Evolutionary conservation across 2,888 invertebrate species (phyloP), one percentile per base, ranked within the genome.

Genomic region (Melanotus villosus): DNA sequence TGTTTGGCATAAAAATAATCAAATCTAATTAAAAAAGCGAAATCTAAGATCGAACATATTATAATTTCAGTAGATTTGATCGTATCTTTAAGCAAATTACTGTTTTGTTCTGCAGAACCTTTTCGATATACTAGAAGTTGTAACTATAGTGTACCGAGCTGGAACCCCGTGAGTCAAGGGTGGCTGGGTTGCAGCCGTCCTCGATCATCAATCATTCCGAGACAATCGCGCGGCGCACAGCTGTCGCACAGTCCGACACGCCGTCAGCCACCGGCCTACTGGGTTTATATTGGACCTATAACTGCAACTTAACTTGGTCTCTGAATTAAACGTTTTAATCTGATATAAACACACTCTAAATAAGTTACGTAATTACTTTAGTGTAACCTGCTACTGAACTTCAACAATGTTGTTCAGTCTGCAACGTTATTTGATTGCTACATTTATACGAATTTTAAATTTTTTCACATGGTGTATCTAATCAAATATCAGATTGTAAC

Each of bases 151-250:
- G 81, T 80, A 80, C 78, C 80, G 78, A 76, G 80, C 77, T 80
- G 80, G 80, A 82, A 80, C 81, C 81, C 81, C 72, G 81, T 79
- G 83, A 81, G 80, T 82, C 81, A 81, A 82, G 82, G 82, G 82
- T 82, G 81, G 81, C 79, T 79, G 79, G 78, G 80, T 79, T 65
- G 79, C 82, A 85, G 86, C 86, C 86, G 86, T 84, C 85, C 84
- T 84, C 83, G 85, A 86, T 88, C 88, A 88, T 88, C 88, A 88
- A 88, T 88, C 88, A 88, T 88, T 80, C 84, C 80, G 84, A 85
- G 85, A 86, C 88, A 88, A 88, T 88, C 88, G 88, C 86, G 86
- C 85, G 83, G 85, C 84, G 86, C 87, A 86, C 88, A 88, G 88
- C 88, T 88, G 88, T 88, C 87, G 87, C 86, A 85, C 85, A 81